These are phyloP conservation scores for Tachystola acroxantha DNA, from an alignment of 2,888 invertebrate genomes.

Conservation along the genomic window DNA sequence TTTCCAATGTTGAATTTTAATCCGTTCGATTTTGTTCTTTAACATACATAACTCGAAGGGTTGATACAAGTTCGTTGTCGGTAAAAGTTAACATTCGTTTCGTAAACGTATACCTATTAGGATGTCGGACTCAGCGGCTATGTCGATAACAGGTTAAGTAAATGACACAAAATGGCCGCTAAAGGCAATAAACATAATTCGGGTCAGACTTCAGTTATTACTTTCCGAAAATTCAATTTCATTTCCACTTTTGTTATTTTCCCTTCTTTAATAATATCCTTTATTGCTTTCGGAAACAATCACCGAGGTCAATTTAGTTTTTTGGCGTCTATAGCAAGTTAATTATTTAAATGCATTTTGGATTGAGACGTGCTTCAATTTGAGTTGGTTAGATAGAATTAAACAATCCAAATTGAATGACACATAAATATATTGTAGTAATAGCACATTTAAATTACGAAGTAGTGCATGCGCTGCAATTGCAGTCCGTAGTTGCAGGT, in stretches of 20 bases:
- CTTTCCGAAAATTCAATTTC: conserved; percentile 57
- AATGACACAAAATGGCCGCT: conserved; percentile 61
- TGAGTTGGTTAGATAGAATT: neutral
- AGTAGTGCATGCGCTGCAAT: no score
- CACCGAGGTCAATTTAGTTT: conserved; percentile 29
- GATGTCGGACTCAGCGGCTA: conserved; percentile 35
- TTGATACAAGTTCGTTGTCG: conserved; percentile 3
- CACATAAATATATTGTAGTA: no score
- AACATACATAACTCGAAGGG: conserved; percentile 16
- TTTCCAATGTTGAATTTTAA: conserved; percentile 13
- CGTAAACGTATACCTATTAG: conserved; percentile 25
- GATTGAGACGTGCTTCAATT: no score
- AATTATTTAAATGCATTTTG: conserved; percentile 6
- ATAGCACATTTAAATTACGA: no score
- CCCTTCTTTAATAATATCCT: conserved; percentile 29
- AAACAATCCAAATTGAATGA: no score
- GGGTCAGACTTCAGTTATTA: conserved; percentile 44
- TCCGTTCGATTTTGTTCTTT: conserved; percentile 28
- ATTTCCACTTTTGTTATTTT: conserved; percentile 36
- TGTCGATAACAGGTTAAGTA: conserved; percentile 64
- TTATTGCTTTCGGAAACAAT: conserved; percentile 30
- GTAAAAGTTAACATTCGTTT: conserved; percentile 10
- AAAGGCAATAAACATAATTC: conserved; percentile 51
- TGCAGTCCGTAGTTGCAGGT: no score
- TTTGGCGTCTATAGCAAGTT: conserved; percentile 14